These are phyloP conservation scores for Seriola rivoliana DNA, from an alignment of 2,113 vertebrate genomes.

Conservation along the genomic window DNA sequence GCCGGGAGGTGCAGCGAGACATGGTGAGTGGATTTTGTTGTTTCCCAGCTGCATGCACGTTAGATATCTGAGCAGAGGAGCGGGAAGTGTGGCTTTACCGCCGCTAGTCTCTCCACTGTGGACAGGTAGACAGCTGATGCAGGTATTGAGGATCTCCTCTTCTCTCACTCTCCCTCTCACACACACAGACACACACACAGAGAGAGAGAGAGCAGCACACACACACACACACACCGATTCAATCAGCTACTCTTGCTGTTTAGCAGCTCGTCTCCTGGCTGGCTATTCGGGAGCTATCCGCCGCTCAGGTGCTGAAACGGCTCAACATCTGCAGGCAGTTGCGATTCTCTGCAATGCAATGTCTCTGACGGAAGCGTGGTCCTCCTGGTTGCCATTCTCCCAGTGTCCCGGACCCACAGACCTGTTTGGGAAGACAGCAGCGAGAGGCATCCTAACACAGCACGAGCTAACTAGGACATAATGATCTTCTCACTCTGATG, in stretches of 20 bases:
- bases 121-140: conserved; percentile 58
- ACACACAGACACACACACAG: conserved; percentile 8
- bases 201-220: neutral
- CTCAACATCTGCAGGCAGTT: conserved; percentile 38
- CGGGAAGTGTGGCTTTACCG: neutral
- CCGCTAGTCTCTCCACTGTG: neutral
- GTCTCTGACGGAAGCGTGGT: conserved; percentile 26
- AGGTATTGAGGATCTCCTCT: conserved; percentile 47
- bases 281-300: conserved; percentile 63
- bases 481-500: conserved; percentile 30
- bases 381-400: conserved; percentile 1
- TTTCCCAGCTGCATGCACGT: conserved; percentile 20
- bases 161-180: neutral
- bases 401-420: conserved; percentile 28
- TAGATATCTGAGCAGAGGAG: neutral
- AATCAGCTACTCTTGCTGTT: conserved; percentile 27
- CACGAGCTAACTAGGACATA: conserved; percentile 18
- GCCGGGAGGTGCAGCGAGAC: conserved; percentile 74
- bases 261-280: conserved; percentile 19
- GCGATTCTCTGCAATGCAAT: conserved; percentile 39
- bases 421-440: conserved; percentile 18
- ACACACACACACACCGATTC: conserved; percentile 31
- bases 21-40: conserved; percentile 76
- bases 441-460: conserved; percentile 3
- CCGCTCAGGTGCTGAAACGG: conserved; percentile 72